Conservation (phyloP, 2,888 invertebrate genomes). For the Torymus tubicola region DNA sequence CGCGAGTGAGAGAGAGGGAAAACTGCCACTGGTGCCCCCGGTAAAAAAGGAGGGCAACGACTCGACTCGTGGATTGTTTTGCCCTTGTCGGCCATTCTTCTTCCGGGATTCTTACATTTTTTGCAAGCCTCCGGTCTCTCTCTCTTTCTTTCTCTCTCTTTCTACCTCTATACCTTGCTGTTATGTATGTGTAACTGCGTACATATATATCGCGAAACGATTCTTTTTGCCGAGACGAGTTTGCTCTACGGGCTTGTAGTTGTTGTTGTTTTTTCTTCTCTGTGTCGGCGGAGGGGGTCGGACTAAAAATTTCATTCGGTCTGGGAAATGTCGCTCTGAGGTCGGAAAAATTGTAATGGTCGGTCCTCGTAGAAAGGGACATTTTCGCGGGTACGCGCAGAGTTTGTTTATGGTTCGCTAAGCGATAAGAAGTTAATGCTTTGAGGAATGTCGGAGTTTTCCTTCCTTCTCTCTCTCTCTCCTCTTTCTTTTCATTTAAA, state of each 20-base stretch:
- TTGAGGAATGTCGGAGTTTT: no score
- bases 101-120: constrained; percentile 45
- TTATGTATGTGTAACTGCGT: background rate
- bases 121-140: background rate
- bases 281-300: no score
- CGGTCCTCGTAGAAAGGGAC: no score
- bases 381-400: no score
- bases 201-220: constrained; percentile 5
- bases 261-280: no score
- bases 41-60: constrained; percentile 28
- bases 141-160: background rate
- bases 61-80: constrained; percentile 52
- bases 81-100: constrained; percentile 44
- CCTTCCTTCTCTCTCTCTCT: no score
- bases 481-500: no score
- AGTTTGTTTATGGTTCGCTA: no score
- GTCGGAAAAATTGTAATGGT: background rate
- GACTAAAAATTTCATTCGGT: constrained; percentile 27
- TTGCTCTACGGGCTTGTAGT: no score
- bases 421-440: background rate
- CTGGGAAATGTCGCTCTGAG: background rate
- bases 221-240: constrained; percentile 5
- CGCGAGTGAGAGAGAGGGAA: background rate
- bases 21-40: background rate
- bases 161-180: background rate